Conservation (phyloP, 2,113 vertebrate species). For the Condylura cristata region DNA sequence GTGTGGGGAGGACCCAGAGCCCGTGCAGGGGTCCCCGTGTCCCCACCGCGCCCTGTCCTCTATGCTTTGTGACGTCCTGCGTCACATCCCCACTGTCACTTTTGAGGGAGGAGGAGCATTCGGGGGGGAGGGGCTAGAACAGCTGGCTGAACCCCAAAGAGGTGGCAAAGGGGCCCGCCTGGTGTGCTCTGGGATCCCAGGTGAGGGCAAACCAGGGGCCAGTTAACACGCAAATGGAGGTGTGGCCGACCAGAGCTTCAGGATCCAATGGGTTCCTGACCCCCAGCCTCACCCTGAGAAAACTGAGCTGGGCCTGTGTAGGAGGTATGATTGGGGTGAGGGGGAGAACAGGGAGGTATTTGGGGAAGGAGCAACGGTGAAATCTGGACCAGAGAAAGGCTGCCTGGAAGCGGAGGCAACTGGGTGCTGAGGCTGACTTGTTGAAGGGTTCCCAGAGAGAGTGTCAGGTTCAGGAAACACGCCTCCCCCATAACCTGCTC, state of each 20-base stretch:
- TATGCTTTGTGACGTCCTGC: not conserved
- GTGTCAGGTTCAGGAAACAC: not conserved
- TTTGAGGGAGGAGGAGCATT: not conserved
- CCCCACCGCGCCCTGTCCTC: not conserved
- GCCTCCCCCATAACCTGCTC: not conserved
- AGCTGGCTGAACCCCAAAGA: too few species aligned
- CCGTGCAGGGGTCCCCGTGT: accelerated
- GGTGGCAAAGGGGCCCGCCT: not conserved
- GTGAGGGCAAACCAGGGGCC: not conserved
- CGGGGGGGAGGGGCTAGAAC: not conserved
- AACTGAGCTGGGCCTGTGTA: slow-evolving; percentile 66
- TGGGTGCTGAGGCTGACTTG: not conserved
- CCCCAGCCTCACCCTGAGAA: slow-evolving; percentile 32
- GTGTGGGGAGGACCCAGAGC: not conserved
- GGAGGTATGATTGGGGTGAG: slow-evolving; percentile 4
- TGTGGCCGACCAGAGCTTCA: not conserved
- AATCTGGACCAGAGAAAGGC: slow-evolving; percentile 21
- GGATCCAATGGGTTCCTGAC: not conserved
- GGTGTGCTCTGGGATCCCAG: not conserved
- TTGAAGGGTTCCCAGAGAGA: too few species aligned
- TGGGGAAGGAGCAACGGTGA: slow-evolving; percentile 48
- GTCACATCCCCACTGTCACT: not conserved
- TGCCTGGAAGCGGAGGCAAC: not conserved
- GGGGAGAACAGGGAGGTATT: slow-evolving; percentile 38
- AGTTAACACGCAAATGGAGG: not conserved